Base-by-base conservation (phyloP, 2,797 vertebrate genomes). In the Sebastolobus alascanus region DNA sequence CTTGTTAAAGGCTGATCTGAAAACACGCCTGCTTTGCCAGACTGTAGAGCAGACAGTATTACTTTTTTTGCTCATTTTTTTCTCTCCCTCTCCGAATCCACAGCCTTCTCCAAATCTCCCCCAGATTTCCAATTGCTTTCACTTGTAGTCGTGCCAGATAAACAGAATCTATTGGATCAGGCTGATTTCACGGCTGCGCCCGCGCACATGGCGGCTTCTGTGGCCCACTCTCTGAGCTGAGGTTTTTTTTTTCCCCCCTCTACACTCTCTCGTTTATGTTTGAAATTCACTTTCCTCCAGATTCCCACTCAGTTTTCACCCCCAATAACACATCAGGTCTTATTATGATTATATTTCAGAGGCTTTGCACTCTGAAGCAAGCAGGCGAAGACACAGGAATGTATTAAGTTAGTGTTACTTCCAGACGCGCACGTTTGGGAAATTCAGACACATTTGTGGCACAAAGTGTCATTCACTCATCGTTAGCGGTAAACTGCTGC, bases 151-250 rank as follows among this genome's bases (percentile, higher is more conserved):
- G 86, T 92, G 95, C 95, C 95, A 95, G 95, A 95, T 92, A 94
- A 95, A 95, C 95, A 94, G 90, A 95, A 95, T 96, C 94, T 94
- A 95, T 93, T 94, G 94, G 95, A 96, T 95, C 94, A 93, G 93
- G 91, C 92, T 89, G 91, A 95, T 95, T 95, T 95, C 93, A 93
- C 91, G 93, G 92, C 95, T 93, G 93, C 89, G 87, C 94, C 92
- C 92, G 93, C 90, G 92, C 95, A 95, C 94, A 95, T 94, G 94
- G 92, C 91, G 4, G 88, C 93, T 93, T 94, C 92, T 92, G 92
- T 94, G 93, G 92, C 94, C 93, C 92, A 94, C 86, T 94, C 94
- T 95, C 83, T 82, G 81, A 88, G 89, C 88, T 79, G 65, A 85
- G 75, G 50, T 6, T 38, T 67, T 70, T 72, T 70, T 50, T 61